phyloP scores from a whole-genome alignment of 2,113 vertebrate species.

The Apteryx owenii region DNA sequence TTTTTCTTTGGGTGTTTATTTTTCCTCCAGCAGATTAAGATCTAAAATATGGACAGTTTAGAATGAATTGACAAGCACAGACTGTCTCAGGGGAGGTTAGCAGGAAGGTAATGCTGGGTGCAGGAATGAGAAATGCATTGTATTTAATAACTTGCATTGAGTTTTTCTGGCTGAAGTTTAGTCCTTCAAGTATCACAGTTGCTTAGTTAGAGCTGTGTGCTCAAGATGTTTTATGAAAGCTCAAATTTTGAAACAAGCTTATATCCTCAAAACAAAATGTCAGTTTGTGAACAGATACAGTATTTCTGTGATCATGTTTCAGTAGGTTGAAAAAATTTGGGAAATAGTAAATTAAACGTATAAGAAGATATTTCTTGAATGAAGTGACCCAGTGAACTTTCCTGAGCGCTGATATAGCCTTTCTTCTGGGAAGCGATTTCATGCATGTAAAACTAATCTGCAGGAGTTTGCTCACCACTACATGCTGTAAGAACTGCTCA shows the following conservation, averaged over 20 bases:
- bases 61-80: neutral
- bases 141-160: neutral
- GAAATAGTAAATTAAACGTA: neutral
- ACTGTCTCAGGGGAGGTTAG: neutral
- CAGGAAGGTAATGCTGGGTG: neutral
- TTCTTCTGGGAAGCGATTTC: neutral
- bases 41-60: neutral
- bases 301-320: neutral
- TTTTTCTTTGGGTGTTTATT: neutral
- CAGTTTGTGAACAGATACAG: neutral
- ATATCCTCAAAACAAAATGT: neutral
- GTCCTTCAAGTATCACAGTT: neutral
- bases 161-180: neutral
- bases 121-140: neutral
- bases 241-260: neutral
- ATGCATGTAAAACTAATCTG: neutral
- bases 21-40: neutral
- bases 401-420: neutral
- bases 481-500: neutral
- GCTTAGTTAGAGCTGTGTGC: neutral
- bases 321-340: neutral
- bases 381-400: neutral
- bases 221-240: neutral
- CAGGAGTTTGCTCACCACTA: neutral
- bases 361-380: neutral